phyloP scores from a whole-genome alignment of 2,797 vertebrate genomes.

The Setipinna tenuifilis region DNA sequence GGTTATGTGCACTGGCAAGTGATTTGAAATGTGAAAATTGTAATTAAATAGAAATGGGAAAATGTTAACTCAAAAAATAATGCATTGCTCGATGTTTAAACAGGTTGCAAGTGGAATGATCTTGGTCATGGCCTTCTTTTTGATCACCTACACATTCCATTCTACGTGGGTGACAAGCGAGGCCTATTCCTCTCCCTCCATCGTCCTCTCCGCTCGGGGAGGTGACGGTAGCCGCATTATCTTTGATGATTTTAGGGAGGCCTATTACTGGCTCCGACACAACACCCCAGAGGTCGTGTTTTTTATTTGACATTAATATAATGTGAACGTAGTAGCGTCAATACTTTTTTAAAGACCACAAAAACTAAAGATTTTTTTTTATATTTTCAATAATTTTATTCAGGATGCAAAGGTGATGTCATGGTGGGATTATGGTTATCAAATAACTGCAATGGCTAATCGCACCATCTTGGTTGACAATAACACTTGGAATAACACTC shows the following conservation, averaged over 20 bases:
- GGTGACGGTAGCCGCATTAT: slow-evolving; percentile 97
- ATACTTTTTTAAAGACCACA: too few relatives aligned
- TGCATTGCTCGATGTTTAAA: too few relatives aligned
- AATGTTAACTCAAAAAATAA: too few relatives aligned
- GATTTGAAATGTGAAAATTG: too few relatives aligned
- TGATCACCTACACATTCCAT: slow-evolving; percentile 98
- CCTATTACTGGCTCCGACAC: slow-evolving; percentile 98
- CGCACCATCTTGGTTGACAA: slow-evolving; percentile 98
- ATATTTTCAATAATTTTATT: neutral
- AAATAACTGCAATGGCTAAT: slow-evolving; percentile 99
- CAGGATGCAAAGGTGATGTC: slow-evolving; percentile 99
- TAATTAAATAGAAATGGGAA: too few relatives aligned
- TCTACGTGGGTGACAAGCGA: slow-evolving; percentile 99
- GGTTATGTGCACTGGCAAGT: too few relatives aligned
- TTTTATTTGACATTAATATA: neutral
- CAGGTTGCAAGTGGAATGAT: slow-evolving; percentile 99
- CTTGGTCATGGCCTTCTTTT: slow-evolving; percentile 97
- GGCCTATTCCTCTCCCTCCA: slow-evolving; percentile 97
- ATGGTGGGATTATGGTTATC: slow-evolving; percentile 99
- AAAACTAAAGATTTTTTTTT: neutral
- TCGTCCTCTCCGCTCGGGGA: slow-evolving; percentile 92
- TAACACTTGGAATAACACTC: slow-evolving; percentile 99
- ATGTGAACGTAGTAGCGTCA: too few relatives aligned
- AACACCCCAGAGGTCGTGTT: slow-evolving; percentile 93
- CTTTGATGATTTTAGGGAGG: slow-evolving; percentile 98